A percentile compares a stretch with the other conserved stretches of the same genome.
Conservation (phyloP, 2,888 invertebrate genomes). For the Parnassius glacialis region DNA sequence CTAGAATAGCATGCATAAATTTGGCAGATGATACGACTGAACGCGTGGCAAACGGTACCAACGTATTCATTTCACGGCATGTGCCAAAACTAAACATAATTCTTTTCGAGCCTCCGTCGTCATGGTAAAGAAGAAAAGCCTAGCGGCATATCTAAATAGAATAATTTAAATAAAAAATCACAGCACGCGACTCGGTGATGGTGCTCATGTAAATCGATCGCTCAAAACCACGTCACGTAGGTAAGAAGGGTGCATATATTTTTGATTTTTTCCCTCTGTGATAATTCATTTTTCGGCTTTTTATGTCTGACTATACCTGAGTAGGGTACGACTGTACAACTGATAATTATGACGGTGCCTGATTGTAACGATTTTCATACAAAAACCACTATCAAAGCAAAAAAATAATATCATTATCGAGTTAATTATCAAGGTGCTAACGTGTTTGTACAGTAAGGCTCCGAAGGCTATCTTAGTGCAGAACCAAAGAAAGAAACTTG, state of each 20-base stretch:
- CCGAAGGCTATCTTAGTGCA: no score
- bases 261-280: slow-evolving; percentile 77
- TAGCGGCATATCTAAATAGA: slow-evolving; percentile 73
- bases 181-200: slow-evolving; percentile 71
- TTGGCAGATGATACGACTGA: slow-evolving; percentile 20
- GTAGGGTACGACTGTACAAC: slow-evolving; percentile 2
- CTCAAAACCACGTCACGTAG: slow-evolving; percentile 73
- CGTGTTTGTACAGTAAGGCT: no score
- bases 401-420: no score
- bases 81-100: slow-evolving; percentile 49
- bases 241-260: slow-evolving; percentile 78
- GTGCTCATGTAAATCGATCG: slow-evolving; percentile 67
- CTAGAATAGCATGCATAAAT: slow-evolving; percentile 26
- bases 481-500: no score
- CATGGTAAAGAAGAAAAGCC: slow-evolving; percentile 55
- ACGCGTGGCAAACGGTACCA: slow-evolving; percentile 22
- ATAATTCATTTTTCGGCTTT: slow-evolving; percentile 59
- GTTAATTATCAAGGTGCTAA: no score
- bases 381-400: no score
- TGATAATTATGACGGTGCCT: slow-evolving; percentile 13
- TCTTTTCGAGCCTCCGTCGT: slow-evolving; percentile 47
- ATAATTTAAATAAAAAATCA: slow-evolving; percentile 79
- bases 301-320: slow-evolving; percentile 33
- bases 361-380: slow-evolving; percentile 16
- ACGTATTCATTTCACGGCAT: slow-evolving; percentile 42